Evolutionary conservation across 2,888 invertebrate genomes (phyloP).

Genomic region (Corythucha ciliata): DNA sequence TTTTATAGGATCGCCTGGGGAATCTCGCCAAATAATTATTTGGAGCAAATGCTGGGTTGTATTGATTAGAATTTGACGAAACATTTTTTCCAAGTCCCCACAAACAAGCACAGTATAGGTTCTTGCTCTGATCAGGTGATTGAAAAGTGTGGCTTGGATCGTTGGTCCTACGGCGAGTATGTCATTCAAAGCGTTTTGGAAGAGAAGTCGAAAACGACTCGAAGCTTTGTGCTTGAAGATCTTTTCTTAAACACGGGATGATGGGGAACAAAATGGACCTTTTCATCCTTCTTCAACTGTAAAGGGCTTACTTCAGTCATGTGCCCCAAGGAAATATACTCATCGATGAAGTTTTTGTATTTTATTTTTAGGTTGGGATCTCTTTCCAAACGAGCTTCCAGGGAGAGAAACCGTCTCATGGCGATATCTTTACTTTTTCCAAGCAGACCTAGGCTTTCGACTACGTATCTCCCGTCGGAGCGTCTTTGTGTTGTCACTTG

Average conservation of each 20-base stretch:
- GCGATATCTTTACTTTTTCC: constrained; percentile 20
- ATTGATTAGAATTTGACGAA: constrained; percentile 31
- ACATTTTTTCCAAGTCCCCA: constrained; percentile 37
- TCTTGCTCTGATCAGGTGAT: constrained; percentile 22
- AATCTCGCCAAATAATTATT: constrained; percentile 34
- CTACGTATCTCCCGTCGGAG: constrained; percentile 12
- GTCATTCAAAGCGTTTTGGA: constrained; percentile 30
- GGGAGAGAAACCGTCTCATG: constrained; percentile 10
- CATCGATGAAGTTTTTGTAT: constrained; percentile 26
- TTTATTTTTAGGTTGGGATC: constrained; percentile 3
- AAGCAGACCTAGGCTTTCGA: neutral
- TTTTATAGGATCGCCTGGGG: constrained; percentile 26
- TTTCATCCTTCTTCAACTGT: neutral
- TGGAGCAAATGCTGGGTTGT: constrained; percentile 29
- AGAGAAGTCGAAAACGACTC: constrained; percentile 38
- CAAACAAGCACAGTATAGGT: constrained; percentile 19
- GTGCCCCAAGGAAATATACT: constrained; percentile 28
- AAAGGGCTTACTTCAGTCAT: constrained; percentile 27
- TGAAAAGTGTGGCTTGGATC: constrained; percentile 24
- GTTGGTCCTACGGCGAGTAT: constrained; percentile 23
- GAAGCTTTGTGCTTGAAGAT: constrained; percentile 35
- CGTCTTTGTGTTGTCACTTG: neutral
- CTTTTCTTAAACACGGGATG: constrained; percentile 34
- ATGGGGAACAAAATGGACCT: constrained; percentile 36
- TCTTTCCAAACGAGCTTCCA: constrained; percentile 12